Evolutionary conservation across 2,113 vertebrate species (phyloP).

Genomic region (Nasalis larvatus): DNA sequence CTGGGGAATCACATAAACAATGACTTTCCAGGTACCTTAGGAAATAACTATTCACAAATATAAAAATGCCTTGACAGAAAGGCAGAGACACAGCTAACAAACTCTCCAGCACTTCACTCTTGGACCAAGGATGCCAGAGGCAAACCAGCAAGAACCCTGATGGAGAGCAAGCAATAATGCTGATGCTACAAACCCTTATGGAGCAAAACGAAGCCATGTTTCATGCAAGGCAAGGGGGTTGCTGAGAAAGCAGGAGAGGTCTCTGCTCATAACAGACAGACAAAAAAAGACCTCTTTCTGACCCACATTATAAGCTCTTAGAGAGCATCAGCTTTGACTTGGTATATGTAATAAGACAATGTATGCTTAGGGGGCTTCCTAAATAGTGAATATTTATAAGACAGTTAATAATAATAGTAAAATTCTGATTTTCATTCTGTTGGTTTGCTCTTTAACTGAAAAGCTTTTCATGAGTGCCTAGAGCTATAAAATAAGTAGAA

Average conservation of each 20-base stretch:
- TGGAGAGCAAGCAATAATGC: neutral
- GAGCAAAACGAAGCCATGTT: neutral
- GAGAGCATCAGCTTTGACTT: neutral
- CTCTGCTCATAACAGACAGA: neutral
- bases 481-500: neutral
- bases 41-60: neutral
- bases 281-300: neutral
- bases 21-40: neutral
- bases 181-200: neutral
- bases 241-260: neutral
- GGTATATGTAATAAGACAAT: neutral
- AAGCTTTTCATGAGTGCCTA: neutral
- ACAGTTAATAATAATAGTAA: neutral
- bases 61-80: neutral
- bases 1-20: neutral
- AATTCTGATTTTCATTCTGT: neutral
- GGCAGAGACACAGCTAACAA: neutral
- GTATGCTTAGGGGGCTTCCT: neutral
- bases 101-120: neutral
- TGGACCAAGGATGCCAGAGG: neutral
- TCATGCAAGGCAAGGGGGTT: neutral
- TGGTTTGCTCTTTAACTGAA: neutral
- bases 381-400: neutral
- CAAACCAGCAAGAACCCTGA: neutral
- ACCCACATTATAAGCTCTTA: neutral